These are phyloP conservation scores for Hylyphantes graminicola DNA, from an alignment of 1,140 invertebrate genomes.

Conservation along the genomic window DNA sequence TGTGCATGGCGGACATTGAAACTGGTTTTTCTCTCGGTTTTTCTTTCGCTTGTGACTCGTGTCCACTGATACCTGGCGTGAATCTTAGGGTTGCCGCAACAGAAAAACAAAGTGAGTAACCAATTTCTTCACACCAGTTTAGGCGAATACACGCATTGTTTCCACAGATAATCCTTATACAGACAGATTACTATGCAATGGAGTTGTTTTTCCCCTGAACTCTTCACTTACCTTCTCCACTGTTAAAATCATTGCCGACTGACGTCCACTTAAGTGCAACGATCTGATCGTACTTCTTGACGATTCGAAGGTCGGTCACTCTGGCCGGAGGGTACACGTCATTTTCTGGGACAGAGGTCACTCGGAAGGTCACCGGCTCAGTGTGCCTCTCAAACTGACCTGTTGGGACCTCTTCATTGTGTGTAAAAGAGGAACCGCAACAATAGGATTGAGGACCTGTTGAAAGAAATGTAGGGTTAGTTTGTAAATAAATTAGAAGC, in stretches of 20 bases:
- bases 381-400: slow-evolving; percentile 58
- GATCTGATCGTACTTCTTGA: slow-evolving; percentile 63
- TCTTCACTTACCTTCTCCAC: slow-evolving; percentile 54
- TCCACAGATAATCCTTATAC: too few relatives aligned
- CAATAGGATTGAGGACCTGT: slow-evolving; percentile 35
- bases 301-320: slow-evolving; percentile 65
- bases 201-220: too few relatives aligned
- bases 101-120: too few relatives aligned
- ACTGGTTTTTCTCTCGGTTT: too few relatives aligned
- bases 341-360: not conserved
- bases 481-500: not conserved
- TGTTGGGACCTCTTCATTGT: slow-evolving; percentile 1
- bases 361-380: slow-evolving; percentile 22
- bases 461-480: not conserved
- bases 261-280: slow-evolving; percentile 65
- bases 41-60: too few relatives aligned
- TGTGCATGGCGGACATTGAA: too few relatives aligned
- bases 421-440: slow-evolving; percentile 56
- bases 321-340: slow-evolving; percentile 65
- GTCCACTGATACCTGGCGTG: too few relatives aligned
- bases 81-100: too few relatives aligned
- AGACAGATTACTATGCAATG: too few relatives aligned
- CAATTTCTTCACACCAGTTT: too few relatives aligned
- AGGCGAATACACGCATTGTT: too few relatives aligned
- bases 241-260: slow-evolving; percentile 66